Evolutionary conservation across 2,888 invertebrate species (phyloP).

Genomic region (Pollenia angustigena): DNA sequence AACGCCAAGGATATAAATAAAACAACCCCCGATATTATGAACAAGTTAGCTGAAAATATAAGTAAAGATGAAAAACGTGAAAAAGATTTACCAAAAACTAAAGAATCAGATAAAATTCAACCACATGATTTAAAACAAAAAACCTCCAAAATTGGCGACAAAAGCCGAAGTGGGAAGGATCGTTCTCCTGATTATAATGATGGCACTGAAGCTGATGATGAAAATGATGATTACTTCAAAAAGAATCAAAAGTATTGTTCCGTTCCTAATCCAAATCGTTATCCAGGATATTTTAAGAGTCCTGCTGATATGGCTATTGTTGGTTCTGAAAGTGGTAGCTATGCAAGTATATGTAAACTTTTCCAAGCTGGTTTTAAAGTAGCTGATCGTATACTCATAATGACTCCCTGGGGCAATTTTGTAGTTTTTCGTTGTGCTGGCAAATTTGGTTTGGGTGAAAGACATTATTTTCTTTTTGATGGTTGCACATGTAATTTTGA

Average conservation of each 20-base stretch:
- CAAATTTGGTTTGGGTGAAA: conserved; percentile 4
- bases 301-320: conserved; percentile 80
- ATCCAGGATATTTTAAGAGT: conserved; percentile 78
- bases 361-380: conserved; percentile 79
- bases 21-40: no score
- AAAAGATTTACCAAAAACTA: no score
- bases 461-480: conserved; percentile 79
- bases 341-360: conserved; percentile 80
- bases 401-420: conserved; percentile 83
- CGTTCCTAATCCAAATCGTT: conserved; percentile 76
- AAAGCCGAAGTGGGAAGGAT: background rate
- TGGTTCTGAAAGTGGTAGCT: conserved; percentile 82
- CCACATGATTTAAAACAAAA: background rate
- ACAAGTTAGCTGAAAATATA: no score
- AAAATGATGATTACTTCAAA: conserved; percentile 52
- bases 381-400: conserved; percentile 80
- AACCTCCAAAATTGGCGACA: background rate
- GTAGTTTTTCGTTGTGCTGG: conserved; percentile 78
- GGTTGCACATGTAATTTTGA: conserved; percentile 83
- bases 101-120: background rate
- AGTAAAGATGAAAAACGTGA: no score
- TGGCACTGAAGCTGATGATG: conserved; percentile 66
- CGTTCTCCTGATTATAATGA: background rate
- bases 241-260: conserved; percentile 23
- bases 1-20: no score